phyloP scores from a whole-genome alignment of 2,113 vertebrate species.

The Illadopsis cleaveri region DNA sequence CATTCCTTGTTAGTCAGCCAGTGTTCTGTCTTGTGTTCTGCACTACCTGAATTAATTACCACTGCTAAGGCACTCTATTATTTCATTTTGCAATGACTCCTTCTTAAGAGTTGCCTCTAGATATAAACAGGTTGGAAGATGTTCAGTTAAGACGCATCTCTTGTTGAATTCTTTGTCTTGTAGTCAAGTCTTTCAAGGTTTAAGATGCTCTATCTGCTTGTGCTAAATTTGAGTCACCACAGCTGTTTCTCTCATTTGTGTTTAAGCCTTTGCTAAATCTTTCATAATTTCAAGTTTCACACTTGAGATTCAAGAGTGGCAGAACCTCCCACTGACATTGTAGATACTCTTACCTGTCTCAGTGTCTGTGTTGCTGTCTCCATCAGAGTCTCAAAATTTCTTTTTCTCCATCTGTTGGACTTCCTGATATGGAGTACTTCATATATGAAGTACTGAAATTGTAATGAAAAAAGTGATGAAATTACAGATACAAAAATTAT shows the following conservation, averaged over 20 bases:
- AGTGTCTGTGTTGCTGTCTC: neutral
- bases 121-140: conserved; percentile 25
- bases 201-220: conserved; percentile 1
- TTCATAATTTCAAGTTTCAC: neutral
- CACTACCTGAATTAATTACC: neutral
- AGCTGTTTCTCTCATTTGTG: conserved; percentile 2
- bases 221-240: neutral
- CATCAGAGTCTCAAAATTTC: rapidly evolving
- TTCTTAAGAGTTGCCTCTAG: neutral
- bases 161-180: conserved; percentile 18
- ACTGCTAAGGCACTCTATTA: neutral
- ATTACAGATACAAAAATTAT: too few species aligned
- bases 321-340: neutral
- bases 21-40: neutral
- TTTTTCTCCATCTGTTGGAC: neutral
- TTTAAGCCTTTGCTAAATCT: neutral
- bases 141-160: conserved; percentile 45
- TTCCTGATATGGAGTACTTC: neutral
- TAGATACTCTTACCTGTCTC: neutral
- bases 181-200: neutral
- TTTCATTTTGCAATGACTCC: neutral
- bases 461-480: too few species aligned
- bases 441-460: neutral
- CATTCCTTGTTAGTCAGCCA: neutral
- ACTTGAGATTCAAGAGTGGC: neutral